A percentile compares a stretch with the other conserved stretches of the same genome.
Conservation (phyloP, 2,113 vertebrate genomes). For the Eulemur macaco region DNA sequence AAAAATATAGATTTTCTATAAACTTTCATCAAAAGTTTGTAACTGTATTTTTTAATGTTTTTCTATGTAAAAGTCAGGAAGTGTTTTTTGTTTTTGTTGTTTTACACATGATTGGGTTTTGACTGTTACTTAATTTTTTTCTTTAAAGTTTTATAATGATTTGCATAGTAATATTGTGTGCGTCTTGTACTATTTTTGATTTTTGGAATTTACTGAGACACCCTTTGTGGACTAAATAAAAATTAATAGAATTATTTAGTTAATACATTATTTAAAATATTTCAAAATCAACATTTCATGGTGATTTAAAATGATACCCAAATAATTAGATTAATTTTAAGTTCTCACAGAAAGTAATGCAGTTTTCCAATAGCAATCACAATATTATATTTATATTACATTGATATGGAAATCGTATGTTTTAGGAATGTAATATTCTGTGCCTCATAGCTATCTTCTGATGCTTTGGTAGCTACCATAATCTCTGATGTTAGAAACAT, state of each 20-base stretch:
- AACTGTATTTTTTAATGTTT: background rate
- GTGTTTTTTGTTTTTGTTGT: background rate
- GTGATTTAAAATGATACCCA: background rate
- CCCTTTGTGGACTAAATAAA: background rate
- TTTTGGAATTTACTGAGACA: background rate
- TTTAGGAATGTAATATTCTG: background rate
- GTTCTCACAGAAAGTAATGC: background rate
- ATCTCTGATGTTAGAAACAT: background rate
- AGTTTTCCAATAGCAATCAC: background rate
- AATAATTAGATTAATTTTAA: background rate
- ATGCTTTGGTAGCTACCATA: background rate
- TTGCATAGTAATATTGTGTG: background rate
- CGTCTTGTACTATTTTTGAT: background rate
- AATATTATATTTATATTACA: background rate
- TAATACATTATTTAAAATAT: background rate
- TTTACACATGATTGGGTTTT: background rate
- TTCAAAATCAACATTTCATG: background rate
- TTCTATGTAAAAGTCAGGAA: background rate
- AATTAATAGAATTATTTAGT: background rate
- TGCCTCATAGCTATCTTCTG: background rate
- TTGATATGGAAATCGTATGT: background rate
- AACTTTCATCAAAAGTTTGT: background rate
- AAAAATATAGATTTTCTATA: background rate
- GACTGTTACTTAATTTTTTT: background rate
- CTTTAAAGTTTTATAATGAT: background rate